Percentiles rank a stretch among this genome's conserved stretches.
Evolutionary conservation across 2,113 vertebrate species (phyloP).

Genomic region (Gorsachius goisagi): DNA sequence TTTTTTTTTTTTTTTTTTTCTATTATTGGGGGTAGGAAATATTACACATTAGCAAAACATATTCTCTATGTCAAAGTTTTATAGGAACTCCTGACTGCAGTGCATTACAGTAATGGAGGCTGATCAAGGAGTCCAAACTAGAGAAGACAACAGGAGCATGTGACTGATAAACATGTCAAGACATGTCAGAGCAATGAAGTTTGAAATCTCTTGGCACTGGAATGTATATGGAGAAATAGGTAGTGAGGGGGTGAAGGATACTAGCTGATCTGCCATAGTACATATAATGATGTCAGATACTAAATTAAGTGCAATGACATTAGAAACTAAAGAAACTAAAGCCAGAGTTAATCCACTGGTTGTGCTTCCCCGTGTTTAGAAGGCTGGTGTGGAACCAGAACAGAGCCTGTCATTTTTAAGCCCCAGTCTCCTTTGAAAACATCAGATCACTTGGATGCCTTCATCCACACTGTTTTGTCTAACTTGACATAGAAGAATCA

Average conservation of each 20-base stretch:
- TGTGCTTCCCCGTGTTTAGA: background rate
- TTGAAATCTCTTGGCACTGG: background rate
- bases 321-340: background rate
- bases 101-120: background rate
- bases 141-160: background rate
- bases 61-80: background rate
- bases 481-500: too few species aligned
- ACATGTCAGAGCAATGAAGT: background rate
- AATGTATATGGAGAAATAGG: background rate
- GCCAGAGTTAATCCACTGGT: background rate
- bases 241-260: background rate
- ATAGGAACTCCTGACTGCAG: background rate
- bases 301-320: background rate
- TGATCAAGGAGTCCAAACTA: background rate
- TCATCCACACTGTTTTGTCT: background rate
- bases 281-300: background rate
- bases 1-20: background rate
- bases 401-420: background rate
- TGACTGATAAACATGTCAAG: background rate
- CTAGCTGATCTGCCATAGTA: background rate
- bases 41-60: background rate
- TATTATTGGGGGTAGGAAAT: background rate
- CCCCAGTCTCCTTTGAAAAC: background rate
- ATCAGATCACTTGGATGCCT: background rate
- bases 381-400: background rate